Base-by-base conservation (phyloP, 1,140 invertebrate genomes). In the Battus philenor region DNA sequence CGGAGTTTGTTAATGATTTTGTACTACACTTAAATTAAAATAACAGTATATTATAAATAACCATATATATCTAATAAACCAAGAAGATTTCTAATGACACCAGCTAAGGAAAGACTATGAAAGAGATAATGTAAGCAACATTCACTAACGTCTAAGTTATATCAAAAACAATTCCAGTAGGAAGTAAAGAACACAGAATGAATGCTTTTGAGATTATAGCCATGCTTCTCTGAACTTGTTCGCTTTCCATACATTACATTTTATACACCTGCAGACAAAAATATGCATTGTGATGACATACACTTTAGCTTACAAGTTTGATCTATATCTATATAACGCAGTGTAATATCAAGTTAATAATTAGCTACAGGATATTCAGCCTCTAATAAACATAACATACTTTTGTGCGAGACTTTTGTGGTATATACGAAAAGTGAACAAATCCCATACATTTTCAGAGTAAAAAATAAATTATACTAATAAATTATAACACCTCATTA, bases 401-500 rank as follows among this genome's bases (percentile, higher is more conserved):
- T 16, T 41, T 41, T 41, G 38, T 41, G 38, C 38, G 38, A 41
- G 38, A 41, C 38, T 17, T 58, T 50, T 20, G 2, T 2, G 12
- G 6, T 11, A 56, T 64, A 62, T 69, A 67, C 68, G 68, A 84
- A 80, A 78, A 67, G 68, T 66, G 68, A 84, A 81, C 77, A 76
- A 41, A 62, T 50, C 69, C 61, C 54, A 64, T 36, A 43, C 44
- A 59, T 48, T 60, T 63, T 64, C 49, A 63, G 65, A 61, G 47
- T 70, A 77, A 67, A 74, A 77, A 80, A 76, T 72, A 72, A 84
- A 82, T 80, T 76, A 82, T 51, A 63, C 65, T 82, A 82, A 77
- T 72, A 78, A 69, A 49, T 79, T 70, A 70, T 46, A 59, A 64
- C 60, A 65, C 53, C 51, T 59, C 48, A 57, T 81, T 88, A 84